Percentiles rank a stretch among this genome's conserved stretches.
Evolutionary conservation across 1,140 invertebrate species (phyloP).

Genomic region (Hesperophylax magnus): DNA sequence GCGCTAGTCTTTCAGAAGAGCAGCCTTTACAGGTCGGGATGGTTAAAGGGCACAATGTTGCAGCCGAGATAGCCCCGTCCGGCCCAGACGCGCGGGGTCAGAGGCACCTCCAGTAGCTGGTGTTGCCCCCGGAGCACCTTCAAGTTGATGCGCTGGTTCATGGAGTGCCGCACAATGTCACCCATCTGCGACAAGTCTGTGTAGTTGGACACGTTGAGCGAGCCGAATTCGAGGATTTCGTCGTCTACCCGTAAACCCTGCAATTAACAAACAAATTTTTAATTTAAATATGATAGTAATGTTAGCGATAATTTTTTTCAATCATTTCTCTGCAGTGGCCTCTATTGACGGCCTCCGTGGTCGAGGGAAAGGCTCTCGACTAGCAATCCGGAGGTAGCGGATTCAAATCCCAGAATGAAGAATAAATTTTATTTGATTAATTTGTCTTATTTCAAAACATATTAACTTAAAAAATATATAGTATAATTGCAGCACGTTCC

Average conservation of each 20-base stretch:
- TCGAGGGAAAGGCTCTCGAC: too few relatives aligned
- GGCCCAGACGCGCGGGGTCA: constrained; percentile 80
- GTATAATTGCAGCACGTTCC: too few relatives aligned
- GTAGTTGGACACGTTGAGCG: constrained; percentile 83
- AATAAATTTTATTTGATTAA: too few relatives aligned
- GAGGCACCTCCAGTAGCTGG: constrained; percentile 68
- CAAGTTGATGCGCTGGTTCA: constrained; percentile 75
- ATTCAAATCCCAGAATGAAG: too few relatives aligned
- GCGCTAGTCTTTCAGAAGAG: background rate
- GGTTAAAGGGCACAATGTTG: constrained; percentile 71
- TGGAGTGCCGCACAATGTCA: constrained; percentile 81
- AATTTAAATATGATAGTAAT: too few relatives aligned
- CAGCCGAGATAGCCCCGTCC: constrained; percentile 85
- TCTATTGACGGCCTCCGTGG: too few relatives aligned
- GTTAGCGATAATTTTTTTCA: too few relatives aligned
- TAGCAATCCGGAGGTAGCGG: too few relatives aligned
- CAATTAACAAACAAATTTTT: constrained; percentile 59
- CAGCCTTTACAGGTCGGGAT: background rate
- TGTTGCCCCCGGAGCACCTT: constrained; percentile 73
- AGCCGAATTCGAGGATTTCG: constrained; percentile 87
- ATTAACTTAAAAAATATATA: too few relatives aligned
- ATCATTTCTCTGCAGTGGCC: background rate
- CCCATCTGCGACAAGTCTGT: constrained; percentile 77
- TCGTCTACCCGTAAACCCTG: constrained; percentile 86
- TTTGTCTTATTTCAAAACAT: too few relatives aligned